phyloP scores from a whole-genome alignment of 2,113 vertebrate genomes.

The Vanacampus margaritifer region DNA sequence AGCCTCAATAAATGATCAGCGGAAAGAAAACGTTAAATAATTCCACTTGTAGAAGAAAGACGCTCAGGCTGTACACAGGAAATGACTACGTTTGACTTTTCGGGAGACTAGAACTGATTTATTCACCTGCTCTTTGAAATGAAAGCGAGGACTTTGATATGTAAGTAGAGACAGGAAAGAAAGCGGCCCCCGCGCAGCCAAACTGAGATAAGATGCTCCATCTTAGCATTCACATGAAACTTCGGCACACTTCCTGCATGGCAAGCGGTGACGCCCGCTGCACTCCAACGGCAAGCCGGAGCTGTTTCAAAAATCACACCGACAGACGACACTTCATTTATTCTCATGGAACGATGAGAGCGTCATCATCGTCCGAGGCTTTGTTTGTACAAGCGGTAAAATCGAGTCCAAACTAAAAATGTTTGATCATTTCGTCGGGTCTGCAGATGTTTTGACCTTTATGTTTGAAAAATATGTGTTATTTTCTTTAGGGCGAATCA shows the following conservation, averaged over 20 bases:
- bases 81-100: slow-evolving; percentile 23
- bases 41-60: slow-evolving; percentile 5
- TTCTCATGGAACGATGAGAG: background rate
- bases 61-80: slow-evolving; percentile 8
- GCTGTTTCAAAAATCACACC: background rate
- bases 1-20: background rate
- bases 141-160: slow-evolving; percentile 58
- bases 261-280: background rate
- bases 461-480: background rate
- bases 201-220: slow-evolving; percentile 50
- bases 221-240: background rate
- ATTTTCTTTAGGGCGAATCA: slow-evolving; percentile 11
- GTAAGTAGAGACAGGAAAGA: slow-evolving; percentile 46
- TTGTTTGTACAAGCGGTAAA: background rate
- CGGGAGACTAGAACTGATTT: slow-evolving; percentile 26
- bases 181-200: slow-evolving; percentile 38
- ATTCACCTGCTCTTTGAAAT: slow-evolving; percentile 49
- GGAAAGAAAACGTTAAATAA: background rate
- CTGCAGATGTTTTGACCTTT: slow-evolving; percentile 5
- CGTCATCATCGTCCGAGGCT: too few species aligned
- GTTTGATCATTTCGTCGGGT: background rate
- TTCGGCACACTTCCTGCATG: background rate
- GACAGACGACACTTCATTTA: background rate
- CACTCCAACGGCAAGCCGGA: too few species aligned
- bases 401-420: too few species aligned